A percentile compares a stretch with the other conserved stretches of the same genome.
These are phyloP conservation scores for Asarcornis scutulata DNA, from an alignment of 2,113 vertebrate genomes.

Conservation along the genomic window DNA sequence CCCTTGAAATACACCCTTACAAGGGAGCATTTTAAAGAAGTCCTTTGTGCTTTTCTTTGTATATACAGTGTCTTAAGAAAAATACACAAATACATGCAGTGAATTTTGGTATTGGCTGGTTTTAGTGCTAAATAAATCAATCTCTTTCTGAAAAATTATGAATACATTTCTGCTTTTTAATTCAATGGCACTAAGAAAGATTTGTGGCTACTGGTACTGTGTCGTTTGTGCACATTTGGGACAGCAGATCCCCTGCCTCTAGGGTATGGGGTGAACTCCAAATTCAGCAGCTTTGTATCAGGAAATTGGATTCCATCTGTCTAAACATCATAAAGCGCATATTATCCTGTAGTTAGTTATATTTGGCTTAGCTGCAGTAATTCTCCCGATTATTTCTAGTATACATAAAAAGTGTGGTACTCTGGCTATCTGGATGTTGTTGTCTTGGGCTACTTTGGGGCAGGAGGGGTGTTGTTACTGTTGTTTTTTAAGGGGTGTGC, in stretches of 20 bases:
- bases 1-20: not conserved
- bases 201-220: not conserved
- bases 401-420: not conserved
- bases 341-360: conserved; percentile 23
- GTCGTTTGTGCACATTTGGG: rapidly evolving
- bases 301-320: conserved; percentile 36
- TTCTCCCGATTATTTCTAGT: not conserved
- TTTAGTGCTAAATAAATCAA: not conserved
- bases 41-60: conserved; percentile 11
- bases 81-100: not conserved
- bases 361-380: conserved; percentile 30
- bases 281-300: conserved; percentile 9
- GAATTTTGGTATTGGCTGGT: not conserved
- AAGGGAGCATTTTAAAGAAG: conserved; percentile 38
- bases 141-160: not conserved
- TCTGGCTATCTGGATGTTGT: not conserved
- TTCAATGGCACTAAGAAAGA: not conserved
- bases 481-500: not conserved
- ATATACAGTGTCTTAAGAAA: conserved; percentile 25
- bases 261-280: not conserved
- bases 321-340: conserved; percentile 22
- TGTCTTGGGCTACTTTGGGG: not conserved
- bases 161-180: not conserved
- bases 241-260: not conserved
- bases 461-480: not conserved